Percentiles rank a stretch among this genome's conserved stretches.
These are phyloP conservation scores for Dicycla oo DNA, from an alignment of 2,888 invertebrate species.

Conservation along the genomic window DNA sequence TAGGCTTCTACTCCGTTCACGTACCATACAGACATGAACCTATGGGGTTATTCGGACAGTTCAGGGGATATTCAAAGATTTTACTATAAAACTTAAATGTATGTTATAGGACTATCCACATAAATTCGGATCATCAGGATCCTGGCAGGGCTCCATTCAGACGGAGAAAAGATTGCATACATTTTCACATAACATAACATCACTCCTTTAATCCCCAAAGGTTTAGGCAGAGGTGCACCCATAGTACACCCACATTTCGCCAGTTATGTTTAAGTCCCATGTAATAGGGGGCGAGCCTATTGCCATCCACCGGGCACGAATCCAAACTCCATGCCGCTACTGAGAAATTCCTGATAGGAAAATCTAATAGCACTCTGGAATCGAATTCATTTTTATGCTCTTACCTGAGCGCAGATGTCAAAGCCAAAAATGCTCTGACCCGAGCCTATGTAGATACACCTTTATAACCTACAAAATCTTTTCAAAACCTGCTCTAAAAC, in stretches of 20 bases:
- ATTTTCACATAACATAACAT: not conserved
- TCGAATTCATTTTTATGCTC: not conserved
- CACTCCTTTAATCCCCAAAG: not conserved
- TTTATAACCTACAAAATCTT: not conserved
- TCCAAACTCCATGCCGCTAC: not conserved
- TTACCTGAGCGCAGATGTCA: too few species aligned
- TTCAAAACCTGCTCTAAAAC: not conserved
- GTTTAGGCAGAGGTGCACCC: not conserved
- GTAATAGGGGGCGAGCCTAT: not conserved
- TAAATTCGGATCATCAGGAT: not conserved
- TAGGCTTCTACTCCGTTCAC: too few species aligned
- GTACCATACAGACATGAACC: too few species aligned
- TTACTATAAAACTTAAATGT: not conserved
- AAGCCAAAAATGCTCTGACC: not conserved
- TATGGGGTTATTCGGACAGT: too few species aligned
- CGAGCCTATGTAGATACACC: not conserved
- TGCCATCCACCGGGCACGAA: not conserved
- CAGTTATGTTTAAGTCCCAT: not conserved
- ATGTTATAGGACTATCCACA: not conserved
- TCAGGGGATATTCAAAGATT: not conserved
- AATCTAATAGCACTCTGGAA: not conserved
- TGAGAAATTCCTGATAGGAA: not conserved
- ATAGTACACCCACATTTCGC: not conserved
- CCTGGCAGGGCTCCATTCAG: not conserved
- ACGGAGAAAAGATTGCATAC: not conserved